Evolutionary conservation across 2,888 invertebrate species (phyloP).

Genomic region (Cecidostiba fungosa): DNA sequence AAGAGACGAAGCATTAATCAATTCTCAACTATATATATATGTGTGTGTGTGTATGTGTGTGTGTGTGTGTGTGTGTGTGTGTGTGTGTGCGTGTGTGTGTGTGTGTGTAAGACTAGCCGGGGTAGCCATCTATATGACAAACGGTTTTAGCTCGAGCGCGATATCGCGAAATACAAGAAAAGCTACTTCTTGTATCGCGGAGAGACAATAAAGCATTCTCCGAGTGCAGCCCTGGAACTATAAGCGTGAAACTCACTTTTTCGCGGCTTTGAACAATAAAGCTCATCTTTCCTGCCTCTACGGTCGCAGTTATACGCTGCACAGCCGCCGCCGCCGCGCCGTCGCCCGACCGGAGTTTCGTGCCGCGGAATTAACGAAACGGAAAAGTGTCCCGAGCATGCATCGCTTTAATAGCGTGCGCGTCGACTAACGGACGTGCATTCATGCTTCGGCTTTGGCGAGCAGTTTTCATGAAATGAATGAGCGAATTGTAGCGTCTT

Average conservation of each 20-base stretch:
- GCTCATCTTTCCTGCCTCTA: neutral
- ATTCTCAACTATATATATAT: neutral
- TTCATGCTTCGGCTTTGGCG: conserved; percentile 17
- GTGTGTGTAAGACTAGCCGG: neutral
- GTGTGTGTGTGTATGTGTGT: neutral
- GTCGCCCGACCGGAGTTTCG: neutral
- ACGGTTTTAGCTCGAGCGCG: neutral
- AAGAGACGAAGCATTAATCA: conserved; percentile 24
- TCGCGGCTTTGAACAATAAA: conserved; percentile 27
- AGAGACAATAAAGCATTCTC: conserved; percentile 3
- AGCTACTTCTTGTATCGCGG: neutral
- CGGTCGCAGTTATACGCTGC: neutral
- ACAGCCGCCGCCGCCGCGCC: neutral
- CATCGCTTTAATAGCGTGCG: neutral
- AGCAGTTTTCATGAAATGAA: conserved; percentile 28
- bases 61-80: too few relatives aligned
- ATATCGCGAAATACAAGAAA: neutral
- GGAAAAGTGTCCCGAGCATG: conserved; percentile 41
- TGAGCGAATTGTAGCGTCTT: neutral
- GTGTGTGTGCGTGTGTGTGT: neutral
- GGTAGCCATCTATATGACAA: neutral
- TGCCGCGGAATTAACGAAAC: conserved; percentile 39
- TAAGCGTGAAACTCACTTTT: neutral
- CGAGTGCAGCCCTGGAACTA: neutral
- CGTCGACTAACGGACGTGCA: neutral